These are phyloP conservation scores for Drosophila mettleri DNA, from an alignment of 2,888 invertebrate genomes.

Conservation along the genomic window DNA sequence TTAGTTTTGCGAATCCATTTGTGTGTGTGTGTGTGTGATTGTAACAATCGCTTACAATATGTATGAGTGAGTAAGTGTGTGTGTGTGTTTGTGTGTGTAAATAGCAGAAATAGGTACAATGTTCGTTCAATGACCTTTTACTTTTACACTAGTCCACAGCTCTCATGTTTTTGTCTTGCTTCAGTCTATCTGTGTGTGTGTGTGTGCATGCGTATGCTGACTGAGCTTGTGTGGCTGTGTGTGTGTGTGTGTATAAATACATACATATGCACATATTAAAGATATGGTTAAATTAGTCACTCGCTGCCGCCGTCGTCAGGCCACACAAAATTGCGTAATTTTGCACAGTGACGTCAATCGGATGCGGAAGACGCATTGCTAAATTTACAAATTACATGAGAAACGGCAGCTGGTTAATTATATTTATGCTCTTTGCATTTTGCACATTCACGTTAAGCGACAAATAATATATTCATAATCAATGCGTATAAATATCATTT, in stretches of 20 bases:
- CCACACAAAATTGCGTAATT: slow-evolving; percentile 69
- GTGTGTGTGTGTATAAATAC: background rate
- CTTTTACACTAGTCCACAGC: slow-evolving; percentile 66
- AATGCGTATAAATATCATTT: slow-evolving; percentile 25
- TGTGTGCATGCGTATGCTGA: slow-evolving; percentile 10
- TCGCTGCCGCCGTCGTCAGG: slow-evolving; percentile 34
- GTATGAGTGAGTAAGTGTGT: slow-evolving; percentile 9
- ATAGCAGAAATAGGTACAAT: slow-evolving; percentile 77
- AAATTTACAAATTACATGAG: slow-evolving; percentile 9
- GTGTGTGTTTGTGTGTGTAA: slow-evolving; percentile 40
- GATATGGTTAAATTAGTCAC: slow-evolving; percentile 73
- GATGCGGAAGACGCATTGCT: slow-evolving; percentile 31
- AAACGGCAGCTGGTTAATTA: slow-evolving; percentile 12
- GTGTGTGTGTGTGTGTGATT: slow-evolving; percentile 20
- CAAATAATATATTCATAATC: slow-evolving; percentile 14
- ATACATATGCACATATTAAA: slow-evolving; percentile 42
- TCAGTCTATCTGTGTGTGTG: slow-evolving; percentile 15
- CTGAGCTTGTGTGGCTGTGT: background rate
- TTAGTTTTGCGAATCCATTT: slow-evolving; percentile 43
- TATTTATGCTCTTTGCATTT: background rate
- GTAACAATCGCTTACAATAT: slow-evolving; percentile 29
- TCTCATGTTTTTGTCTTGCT: slow-evolving; percentile 41
- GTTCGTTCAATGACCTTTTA: slow-evolving; percentile 79
- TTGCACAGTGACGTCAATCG: slow-evolving; percentile 65
- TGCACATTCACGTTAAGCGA: slow-evolving; percentile 11